phyloP scores from a whole-genome alignment of 2,888 invertebrate species.

The Trichogramma evanescens region DNA sequence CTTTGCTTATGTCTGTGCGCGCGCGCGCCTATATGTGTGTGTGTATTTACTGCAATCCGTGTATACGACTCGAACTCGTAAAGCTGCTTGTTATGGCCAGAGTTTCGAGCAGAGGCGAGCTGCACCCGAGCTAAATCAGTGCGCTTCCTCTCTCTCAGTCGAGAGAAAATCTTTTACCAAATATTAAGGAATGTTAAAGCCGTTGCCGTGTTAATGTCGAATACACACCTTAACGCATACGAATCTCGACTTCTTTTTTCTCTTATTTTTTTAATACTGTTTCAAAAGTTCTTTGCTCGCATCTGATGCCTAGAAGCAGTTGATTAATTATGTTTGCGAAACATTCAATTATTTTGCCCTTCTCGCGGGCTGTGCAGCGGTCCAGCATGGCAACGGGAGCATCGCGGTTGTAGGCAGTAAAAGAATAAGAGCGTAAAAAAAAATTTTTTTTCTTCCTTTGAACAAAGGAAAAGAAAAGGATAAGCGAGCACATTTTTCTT shows the following conservation, averaged over 20 bases:
- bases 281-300: too few species aligned
- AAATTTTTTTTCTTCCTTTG: background rate
- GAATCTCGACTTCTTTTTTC: too few species aligned
- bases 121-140: background rate
- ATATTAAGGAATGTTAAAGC: too few species aligned
- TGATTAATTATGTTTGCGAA: constrained; percentile 17
- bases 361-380: background rate
- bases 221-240: too few species aligned
- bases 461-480: constrained; percentile 3
- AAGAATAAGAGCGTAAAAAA: background rate
- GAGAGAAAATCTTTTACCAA: too few species aligned
- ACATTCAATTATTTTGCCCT: constrained; percentile 20
- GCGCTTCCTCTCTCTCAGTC: background rate
- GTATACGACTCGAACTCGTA: constrained; percentile 1
- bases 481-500: constrained; percentile 6
- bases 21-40: background rate
- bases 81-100: background rate
- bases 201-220: too few species aligned
- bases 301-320: background rate
- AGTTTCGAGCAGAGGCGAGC: constrained; percentile 1
- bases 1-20: background rate
- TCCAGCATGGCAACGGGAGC: background rate
- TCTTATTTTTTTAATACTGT: too few species aligned
- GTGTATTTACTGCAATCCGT: too few species aligned
- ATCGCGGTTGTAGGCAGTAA: background rate